A percentile compares a stretch with the other conserved stretches of the same genome.
Conservation (phyloP, 1,140 invertebrate genomes). For the Daktulosphaira vitifoliae region DNA sequence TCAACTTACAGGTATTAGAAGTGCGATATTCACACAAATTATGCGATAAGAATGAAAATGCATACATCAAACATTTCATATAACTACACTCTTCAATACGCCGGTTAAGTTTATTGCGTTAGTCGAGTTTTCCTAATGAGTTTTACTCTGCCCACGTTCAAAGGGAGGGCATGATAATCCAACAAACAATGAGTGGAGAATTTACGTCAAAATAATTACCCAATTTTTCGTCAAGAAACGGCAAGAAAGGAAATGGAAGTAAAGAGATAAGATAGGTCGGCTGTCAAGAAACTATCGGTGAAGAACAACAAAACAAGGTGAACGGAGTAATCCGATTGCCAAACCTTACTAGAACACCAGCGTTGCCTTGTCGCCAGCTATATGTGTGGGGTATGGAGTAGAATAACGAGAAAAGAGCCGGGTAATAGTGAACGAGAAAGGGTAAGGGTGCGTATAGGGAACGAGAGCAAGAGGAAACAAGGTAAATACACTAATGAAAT, state of each 20-base stretch:
- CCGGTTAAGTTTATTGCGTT: constrained; percentile 29
- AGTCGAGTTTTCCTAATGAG: constrained; percentile 26
- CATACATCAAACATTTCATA: too few species aligned
- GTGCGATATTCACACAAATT: too few species aligned
- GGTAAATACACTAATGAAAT: constrained; percentile 33
- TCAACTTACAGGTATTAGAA: too few species aligned
- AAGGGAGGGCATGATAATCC: constrained; percentile 7
- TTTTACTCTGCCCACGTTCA: constrained; percentile 2
- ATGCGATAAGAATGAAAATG: too few species aligned
- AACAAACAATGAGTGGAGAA: neutral
- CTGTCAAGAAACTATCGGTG: constrained; percentile 10
- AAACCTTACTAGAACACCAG: neutral
- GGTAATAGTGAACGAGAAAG: too few species aligned
- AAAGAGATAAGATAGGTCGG: constrained; percentile 27
- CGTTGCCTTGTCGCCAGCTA: neutral
- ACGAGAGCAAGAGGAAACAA: neutral
- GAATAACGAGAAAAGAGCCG: too few species aligned
- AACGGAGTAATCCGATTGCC: constrained; percentile 29
- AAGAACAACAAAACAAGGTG: constrained; percentile 22
- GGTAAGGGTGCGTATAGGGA: too few species aligned
- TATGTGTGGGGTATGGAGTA: too few species aligned
- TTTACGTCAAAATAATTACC: constrained; percentile 25
- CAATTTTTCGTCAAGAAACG: constrained; percentile 10
- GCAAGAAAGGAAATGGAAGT: neutral
- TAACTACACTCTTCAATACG: neutral